These are phyloP conservation scores for Amphiprion ocellaris DNA, from an alignment of 2,113 vertebrate genomes.

Conservation along the genomic window DNA sequence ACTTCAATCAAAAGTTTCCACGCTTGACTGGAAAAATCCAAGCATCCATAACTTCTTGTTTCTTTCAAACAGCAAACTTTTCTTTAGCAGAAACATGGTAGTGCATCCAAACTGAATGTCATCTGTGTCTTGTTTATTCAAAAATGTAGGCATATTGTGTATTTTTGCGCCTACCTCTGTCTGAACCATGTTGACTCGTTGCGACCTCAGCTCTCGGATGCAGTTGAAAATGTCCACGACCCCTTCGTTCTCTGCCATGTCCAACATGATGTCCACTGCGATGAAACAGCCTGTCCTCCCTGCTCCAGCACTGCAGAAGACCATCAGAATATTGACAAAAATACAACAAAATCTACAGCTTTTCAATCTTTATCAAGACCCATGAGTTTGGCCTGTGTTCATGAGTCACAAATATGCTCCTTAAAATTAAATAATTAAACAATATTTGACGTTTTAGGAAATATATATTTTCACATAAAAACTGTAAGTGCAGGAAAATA, in stretches of 20 bases:
- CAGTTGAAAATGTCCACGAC: conserved; percentile 99
- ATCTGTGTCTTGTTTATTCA: too few relatives aligned
- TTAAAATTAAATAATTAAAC: too few relatives aligned
- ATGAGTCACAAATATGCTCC: too few relatives aligned
- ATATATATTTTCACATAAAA: too few relatives aligned
- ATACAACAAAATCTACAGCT: background rate
- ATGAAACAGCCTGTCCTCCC: conserved; percentile 98
- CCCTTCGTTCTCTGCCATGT: conserved; percentile 98
- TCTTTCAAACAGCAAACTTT: too few relatives aligned
- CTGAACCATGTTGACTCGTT: conserved; percentile 97
- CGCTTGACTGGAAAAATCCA: too few relatives aligned
- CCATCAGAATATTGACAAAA: background rate
- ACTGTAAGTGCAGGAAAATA: too few relatives aligned
- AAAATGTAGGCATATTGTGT: too few relatives aligned
- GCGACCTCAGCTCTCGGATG: conserved; percentile 95
- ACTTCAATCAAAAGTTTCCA: too few relatives aligned
- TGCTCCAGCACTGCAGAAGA: conserved; percentile 88
- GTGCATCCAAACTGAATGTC: background rate
- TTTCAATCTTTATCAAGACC: background rate
- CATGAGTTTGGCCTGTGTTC: background rate
- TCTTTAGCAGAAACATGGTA: too few relatives aligned
- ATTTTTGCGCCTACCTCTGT: conserved; percentile 88
- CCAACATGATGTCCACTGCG: conserved; percentile 98
- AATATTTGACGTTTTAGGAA: too few relatives aligned
- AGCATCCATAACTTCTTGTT: too few relatives aligned